Evolutionary conservation across 2,113 vertebrate genomes (phyloP).

Genomic region (Polypterus senegalus): DNA sequence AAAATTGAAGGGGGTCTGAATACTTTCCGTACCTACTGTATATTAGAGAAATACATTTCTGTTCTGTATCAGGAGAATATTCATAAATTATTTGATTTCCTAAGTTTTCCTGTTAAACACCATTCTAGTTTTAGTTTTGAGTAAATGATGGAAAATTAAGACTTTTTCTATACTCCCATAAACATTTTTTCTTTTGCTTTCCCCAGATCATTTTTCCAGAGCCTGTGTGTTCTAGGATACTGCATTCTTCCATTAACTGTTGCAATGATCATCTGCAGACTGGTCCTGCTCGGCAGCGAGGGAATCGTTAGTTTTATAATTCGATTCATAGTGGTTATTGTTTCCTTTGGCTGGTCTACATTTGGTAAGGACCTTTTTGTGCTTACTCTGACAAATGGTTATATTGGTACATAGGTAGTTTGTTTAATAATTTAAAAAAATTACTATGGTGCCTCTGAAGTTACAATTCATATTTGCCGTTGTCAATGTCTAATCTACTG

Average conservation of each 20-base stretch:
- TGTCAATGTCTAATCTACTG: too few relatives aligned
- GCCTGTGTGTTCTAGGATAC: slow-evolving; percentile 89
- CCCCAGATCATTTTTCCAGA: slow-evolving; percentile 87
- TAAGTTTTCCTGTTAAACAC: too few relatives aligned
- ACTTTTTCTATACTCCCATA: too few relatives aligned
- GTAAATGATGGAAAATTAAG: too few relatives aligned
- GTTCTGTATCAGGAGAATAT: neutral
- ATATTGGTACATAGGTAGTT: neutral
- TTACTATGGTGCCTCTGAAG: neutral
- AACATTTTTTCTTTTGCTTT: neutral
- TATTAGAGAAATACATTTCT: neutral
- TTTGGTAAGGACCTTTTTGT: slow-evolving; percentile 49
- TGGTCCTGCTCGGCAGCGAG: slow-evolving; percentile 54
- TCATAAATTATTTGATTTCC: too few relatives aligned
- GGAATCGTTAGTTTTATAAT: slow-evolving; percentile 57
- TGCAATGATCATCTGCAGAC: slow-evolving; percentile 76
- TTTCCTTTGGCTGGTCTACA: slow-evolving; percentile 83
- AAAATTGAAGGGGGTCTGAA: too few relatives aligned
- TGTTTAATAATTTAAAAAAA: neutral
- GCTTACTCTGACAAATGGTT: neutral
- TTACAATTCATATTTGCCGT: neutral
- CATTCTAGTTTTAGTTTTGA: too few relatives aligned
- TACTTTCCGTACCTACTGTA: too few relatives aligned
- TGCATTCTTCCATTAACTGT: slow-evolving; percentile 82
- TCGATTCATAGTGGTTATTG: slow-evolving; percentile 62